A percentile compares a stretch with the other conserved stretches of the same genome.
Conservation (phyloP, 2,888 invertebrate genomes). For the Drosophila atroscutellata region DNA sequence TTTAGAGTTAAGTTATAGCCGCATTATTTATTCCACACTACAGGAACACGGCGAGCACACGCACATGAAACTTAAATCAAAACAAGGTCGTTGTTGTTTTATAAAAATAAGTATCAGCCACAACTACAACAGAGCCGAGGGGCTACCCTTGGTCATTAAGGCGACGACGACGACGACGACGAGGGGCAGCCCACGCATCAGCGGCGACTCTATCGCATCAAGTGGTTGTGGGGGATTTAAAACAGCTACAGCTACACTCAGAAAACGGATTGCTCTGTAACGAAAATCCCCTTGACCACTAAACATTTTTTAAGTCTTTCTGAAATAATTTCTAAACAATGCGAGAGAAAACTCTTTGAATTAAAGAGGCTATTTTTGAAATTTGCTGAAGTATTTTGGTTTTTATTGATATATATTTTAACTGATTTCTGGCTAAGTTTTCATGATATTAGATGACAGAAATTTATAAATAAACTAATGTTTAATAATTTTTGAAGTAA, state of each 20-base stretch:
- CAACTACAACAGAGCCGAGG: constrained; percentile 21
- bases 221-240: constrained; percentile 50
- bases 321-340: background rate
- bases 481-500: background rate
- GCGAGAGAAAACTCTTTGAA: background rate
- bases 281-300: background rate
- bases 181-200: constrained; percentile 38
- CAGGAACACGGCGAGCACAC: constrained; percentile 37
- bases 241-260: constrained; percentile 4
- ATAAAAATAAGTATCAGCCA: constrained; percentile 23
- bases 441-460: background rate
- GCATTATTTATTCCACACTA: constrained; percentile 17
- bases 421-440: fast-evolving
- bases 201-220: constrained; percentile 22
- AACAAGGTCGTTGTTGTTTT: constrained; percentile 65
- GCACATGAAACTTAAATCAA: constrained; percentile 54
- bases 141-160: constrained; percentile 41
- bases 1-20: constrained; percentile 14
- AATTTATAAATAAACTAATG: background rate
- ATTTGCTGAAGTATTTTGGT: background rate
- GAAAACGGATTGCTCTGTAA: background rate
- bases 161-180: background rate
- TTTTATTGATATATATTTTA: background rate
- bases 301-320: background rate
- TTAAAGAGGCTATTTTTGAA: background rate